Conservation (phyloP, 2,888 invertebrate genomes). For the Trichacis sp. region DNA sequence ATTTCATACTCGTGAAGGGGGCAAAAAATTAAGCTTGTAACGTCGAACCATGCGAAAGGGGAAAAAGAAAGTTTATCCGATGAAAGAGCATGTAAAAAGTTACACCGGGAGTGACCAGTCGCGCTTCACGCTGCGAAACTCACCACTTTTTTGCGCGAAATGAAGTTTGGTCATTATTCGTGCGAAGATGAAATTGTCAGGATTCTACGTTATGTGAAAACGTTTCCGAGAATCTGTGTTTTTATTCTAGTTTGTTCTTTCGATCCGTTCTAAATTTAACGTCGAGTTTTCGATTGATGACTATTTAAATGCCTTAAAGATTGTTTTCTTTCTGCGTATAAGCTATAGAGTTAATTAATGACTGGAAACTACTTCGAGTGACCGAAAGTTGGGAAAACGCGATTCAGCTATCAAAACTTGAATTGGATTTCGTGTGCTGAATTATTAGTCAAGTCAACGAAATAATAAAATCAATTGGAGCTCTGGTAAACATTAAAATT, state of each 20-base stretch:
- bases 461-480: constrained; percentile 4
- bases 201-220: neutral
- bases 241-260: too few relatives aligned
- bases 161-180: constrained; percentile 5
- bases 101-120: neutral
- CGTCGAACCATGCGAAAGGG: neutral
- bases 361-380: neutral
- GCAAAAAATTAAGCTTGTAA: constrained; percentile 3
- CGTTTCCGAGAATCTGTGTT: neutral
- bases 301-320: neutral
- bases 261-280: too few relatives aligned
- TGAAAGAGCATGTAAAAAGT: neutral
- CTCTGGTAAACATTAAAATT: neutral
- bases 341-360: neutral
- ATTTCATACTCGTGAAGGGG: neutral
- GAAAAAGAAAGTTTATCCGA: neutral
- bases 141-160: neutral
- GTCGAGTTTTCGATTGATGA: neutral
- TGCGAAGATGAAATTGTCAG: constrained; percentile 3
- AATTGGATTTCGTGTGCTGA: constrained; percentile 1
- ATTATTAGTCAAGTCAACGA: constrained; percentile 2
- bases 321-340: too few relatives aligned
- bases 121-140: neutral
- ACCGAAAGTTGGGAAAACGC: neutral
- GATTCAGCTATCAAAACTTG: neutral